A percentile compares a stretch with the other conserved stretches of the same genome.
These are phyloP conservation scores for Podargus strigoides DNA, from an alignment of 2,797 vertebrate species.

Conservation along the genomic window DNA sequence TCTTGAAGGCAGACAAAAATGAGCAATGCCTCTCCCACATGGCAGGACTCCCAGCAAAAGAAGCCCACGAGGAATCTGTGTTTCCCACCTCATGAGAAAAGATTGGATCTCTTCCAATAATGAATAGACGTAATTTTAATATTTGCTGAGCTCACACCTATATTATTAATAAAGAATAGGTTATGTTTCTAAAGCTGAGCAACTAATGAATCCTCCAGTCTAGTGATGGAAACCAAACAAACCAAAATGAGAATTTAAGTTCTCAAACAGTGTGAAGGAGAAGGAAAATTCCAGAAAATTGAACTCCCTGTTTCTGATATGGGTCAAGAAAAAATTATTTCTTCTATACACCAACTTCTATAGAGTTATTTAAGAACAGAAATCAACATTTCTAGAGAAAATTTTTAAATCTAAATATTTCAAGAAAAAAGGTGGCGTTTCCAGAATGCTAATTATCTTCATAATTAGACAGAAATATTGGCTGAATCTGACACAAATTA, in stretches of 20 bases:
- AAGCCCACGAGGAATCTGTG: neutral
- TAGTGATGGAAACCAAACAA: neutral
- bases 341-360: fast-evolving
- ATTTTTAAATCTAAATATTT: fast-evolving
- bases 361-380: neutral
- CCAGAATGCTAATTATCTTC: neutral
- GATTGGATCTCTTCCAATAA: neutral
- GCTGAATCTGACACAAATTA: neutral
- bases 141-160: fast-evolving
- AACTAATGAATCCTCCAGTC: neutral
- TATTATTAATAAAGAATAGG: neutral
- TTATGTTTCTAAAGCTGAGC: neutral
- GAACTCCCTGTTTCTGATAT: neutral
- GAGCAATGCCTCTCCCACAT: neutral
- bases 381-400: neutral
- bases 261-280: neutral
- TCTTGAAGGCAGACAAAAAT: neutral
- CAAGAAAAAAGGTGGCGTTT: neutral
- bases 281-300: neutral
- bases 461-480: neutral
- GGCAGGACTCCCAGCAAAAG: neutral
- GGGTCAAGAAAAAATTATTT: neutral
- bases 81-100: neutral
- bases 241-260: neutral
- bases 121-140: neutral